phyloP scores from a whole-genome alignment of 1,140 invertebrate species.

The Scaptomyza graminum region DNA sequence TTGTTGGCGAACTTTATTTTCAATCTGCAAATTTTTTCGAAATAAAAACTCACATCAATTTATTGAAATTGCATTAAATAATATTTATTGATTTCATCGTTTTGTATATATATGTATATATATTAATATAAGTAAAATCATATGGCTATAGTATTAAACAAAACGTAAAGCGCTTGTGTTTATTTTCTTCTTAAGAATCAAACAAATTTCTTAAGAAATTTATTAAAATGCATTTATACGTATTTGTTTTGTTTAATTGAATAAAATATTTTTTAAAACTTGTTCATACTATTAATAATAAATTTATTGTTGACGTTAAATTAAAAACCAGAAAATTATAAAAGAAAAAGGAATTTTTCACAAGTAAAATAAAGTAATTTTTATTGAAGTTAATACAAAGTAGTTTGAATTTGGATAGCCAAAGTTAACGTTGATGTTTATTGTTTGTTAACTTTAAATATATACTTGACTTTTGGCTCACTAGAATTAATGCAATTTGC shows the following conservation, averaged over 20 bases:
- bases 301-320: not conserved
- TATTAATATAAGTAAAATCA: conserved; percentile 27
- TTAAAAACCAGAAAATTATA: conserved; percentile 3
- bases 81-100: conserved; percentile 77
- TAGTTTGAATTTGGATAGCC: conserved; percentile 2
- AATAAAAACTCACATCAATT: not conserved
- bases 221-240: conserved; percentile 59
- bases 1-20: too few species aligned
- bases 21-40: too few species aligned
- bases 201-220: conserved; percentile 31
- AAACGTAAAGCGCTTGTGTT: conserved; percentile 43
- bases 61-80: conserved; percentile 73
- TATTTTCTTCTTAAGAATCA: not conserved
- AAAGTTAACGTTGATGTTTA: conserved; percentile 12
- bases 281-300: conserved; percentile 27
- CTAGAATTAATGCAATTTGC: conserved; percentile 72
- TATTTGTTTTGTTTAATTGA: conserved; percentile 37
- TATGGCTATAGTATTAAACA: conserved; percentile 43
- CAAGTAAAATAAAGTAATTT: conserved; percentile 1
- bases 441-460: conserved; percentile 2
- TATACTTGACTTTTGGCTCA: conserved; percentile 39
- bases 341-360: not conserved
- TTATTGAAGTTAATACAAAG: not conserved
- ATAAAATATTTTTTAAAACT: conserved; percentile 30
- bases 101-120: conserved; percentile 36